Base-by-base conservation (phyloP, 2,113 vertebrate species). In the Tragulus kanchil region DNA sequence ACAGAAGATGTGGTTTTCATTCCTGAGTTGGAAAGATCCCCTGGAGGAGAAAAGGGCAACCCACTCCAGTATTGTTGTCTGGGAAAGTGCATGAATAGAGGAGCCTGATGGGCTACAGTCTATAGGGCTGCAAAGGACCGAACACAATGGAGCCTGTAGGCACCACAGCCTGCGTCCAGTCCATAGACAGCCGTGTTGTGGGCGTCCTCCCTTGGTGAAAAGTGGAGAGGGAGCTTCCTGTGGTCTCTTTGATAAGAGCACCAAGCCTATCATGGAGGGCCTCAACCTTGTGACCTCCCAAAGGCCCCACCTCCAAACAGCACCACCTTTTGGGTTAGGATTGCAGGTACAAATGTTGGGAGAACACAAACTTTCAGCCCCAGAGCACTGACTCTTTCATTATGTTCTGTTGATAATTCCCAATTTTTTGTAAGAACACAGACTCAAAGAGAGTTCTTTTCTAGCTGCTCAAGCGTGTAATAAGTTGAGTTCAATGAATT, bases 371-470 rank as follows among this genome's bases (percentile, higher is more conserved):
- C 7, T 19, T 65, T 92, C 58, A 82, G 58, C 81, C 23, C 23
- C 36, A 58, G 14, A 83, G 36, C 26, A 36, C 36, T 45, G 48
- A 62, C 16, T 10, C 4, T 56, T 84, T 48, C 61, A 36, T 83
- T 79, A 82, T 78, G 8, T 84, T 93, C 36, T 94, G 4, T 93
- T 73, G 52, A 26, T 84, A 67, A n/a, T 26, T n/a, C n/a, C n/a
- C n/a, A n/a, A n/a, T n/a, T n/a, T n/a, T n/a, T n/a, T n/a, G n/a
- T n/a, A n/a, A n/a, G n/a, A n/a, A n/a, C n/a, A n/a, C 26, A 23
- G 42, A 83, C 61, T 89, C 62, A 69, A 75, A 85, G 42, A 26
- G 69, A 78, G 56, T 78, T 95, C 62, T 56, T 59, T 89, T n/a
- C n/a, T n/a, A n/a, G n/a, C n/a, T n/a, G n/a, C n/a, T n/a, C n/a